Evolutionary conservation across 2,113 vertebrate genomes (phyloP).

Genomic region (Oophaga pumilio): DNA sequence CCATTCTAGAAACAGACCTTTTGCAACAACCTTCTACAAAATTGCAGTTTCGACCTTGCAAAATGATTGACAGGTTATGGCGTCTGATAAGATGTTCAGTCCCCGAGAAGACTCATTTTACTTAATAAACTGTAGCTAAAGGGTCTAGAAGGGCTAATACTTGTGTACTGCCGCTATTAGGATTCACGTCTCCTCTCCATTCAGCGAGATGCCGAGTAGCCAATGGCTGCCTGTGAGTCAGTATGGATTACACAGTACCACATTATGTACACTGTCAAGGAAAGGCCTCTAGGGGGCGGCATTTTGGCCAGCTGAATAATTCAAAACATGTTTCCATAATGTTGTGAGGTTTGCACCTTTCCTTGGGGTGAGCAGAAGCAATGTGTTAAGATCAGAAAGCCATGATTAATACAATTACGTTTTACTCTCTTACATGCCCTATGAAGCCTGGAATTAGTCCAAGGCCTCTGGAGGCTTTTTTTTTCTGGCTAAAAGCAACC

Average conservation of each 20-base stretch:
- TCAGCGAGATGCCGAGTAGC: not conserved
- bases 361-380: not conserved
- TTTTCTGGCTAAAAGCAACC: slow-evolving; percentile 2
- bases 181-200: not conserved
- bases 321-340: slow-evolving; percentile 1
- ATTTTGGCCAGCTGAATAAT: slow-evolving; percentile 8
- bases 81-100: not conserved
- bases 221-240: slow-evolving; percentile 6
- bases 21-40: not conserved
- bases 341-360: slow-evolving; percentile 7
- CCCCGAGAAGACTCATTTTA: not conserved
- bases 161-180: not conserved
- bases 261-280: not conserved
- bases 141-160: not conserved
- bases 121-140: not conserved
- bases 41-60: not conserved
- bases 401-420: slow-evolving; percentile 33
- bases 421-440: not conserved
- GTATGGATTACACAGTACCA: not conserved
- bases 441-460: slow-evolving; percentile 20
- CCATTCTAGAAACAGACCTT: not conserved
- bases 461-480: slow-evolving; percentile 1
- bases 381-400: slow-evolving; percentile 34
- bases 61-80: not conserved
- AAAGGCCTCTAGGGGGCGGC: not conserved